A percentile compares a stretch with the other conserved stretches of the same genome.
These are phyloP conservation scores for Gryon sp. DNA, from an alignment of 1,140 invertebrate genomes.

Conservation along the genomic window DNA sequence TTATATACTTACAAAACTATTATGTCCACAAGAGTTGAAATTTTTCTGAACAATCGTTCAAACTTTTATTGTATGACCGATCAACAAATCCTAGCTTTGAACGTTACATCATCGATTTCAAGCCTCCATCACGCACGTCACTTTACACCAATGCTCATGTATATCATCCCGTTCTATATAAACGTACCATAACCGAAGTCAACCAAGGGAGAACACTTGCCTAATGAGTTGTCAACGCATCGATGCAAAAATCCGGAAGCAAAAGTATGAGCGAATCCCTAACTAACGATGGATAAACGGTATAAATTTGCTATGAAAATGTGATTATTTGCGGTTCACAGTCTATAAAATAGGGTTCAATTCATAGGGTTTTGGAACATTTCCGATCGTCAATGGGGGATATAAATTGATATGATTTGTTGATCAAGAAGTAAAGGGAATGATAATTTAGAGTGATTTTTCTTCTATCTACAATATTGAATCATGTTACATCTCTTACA, in stretches of 20 bases:
- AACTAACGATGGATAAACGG: constrained; percentile 19
- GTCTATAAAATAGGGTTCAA: constrained; percentile 1
- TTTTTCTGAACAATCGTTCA: constrained; percentile 50
- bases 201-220: constrained; percentile 4
- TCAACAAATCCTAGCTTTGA: constrained; percentile 13
- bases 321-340: constrained; percentile 37
- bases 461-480: background rate
- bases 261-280: constrained; percentile 1
- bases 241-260: background rate
- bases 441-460: constrained; percentile 24
- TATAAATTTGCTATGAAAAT: constrained; percentile 30
- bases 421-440: constrained; percentile 4
- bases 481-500: constrained; percentile 23
- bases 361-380: constrained; percentile 22
- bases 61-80: constrained; percentile 66
- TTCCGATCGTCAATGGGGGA: constrained; percentile 4
- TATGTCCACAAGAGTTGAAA: constrained; percentile 50
- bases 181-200: background rate
- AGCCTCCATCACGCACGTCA: constrained; percentile 35
- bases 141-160: constrained; percentile 55
- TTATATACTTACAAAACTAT: too few relatives aligned
- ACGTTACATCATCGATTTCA: constrained; percentile 1
- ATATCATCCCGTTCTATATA: constrained; percentile 19
- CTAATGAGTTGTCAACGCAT: constrained; percentile 7
- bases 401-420: constrained; percentile 44